Percentiles rank a stretch among this genome's conserved stretches.
Conservation (phyloP, 2,797 vertebrate species). For the Ciconia nigra region DNA sequence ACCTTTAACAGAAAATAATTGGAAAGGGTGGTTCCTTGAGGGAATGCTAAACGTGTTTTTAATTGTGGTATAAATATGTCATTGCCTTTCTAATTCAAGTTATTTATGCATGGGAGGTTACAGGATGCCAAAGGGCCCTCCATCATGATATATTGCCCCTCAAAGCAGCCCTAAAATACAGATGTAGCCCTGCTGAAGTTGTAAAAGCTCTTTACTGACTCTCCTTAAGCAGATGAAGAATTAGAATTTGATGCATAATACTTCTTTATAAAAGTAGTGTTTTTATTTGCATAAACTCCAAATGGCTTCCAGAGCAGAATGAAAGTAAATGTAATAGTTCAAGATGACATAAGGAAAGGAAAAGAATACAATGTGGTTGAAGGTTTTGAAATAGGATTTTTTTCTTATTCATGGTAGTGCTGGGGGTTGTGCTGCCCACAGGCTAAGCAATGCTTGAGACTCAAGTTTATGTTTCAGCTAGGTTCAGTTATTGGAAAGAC, state of each 20-base stretch:
- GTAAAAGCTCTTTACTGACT: slow-evolving; percentile 23
- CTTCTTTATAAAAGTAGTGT: background rate
- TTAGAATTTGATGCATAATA: background rate
- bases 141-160: slow-evolving; percentile 29
- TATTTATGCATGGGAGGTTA: slow-evolving; percentile 14
- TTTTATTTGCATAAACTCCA: slow-evolving; percentile 14
- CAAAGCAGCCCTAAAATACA: slow-evolving; percentile 17
- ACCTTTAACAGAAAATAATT: slow-evolving; percentile 57
- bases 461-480: background rate
- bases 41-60: slow-evolving; percentile 64
- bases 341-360: background rate
- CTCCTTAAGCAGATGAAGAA: slow-evolving; percentile 29
- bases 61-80: slow-evolving; percentile 69
- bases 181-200: background rate
- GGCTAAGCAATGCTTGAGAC: background rate
- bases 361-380: background rate
- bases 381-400: background rate
- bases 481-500: background rate
- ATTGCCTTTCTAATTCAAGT: slow-evolving; percentile 63
- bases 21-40: slow-evolving; percentile 34
- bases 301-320: slow-evolving; percentile 28
- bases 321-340: slow-evolving; percentile 5
- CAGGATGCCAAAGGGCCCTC: background rate
- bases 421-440: background rate
- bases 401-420: background rate